Evolutionary conservation across 2,113 vertebrate species (phyloP).

Genomic region (Cebus imitator): DNA sequence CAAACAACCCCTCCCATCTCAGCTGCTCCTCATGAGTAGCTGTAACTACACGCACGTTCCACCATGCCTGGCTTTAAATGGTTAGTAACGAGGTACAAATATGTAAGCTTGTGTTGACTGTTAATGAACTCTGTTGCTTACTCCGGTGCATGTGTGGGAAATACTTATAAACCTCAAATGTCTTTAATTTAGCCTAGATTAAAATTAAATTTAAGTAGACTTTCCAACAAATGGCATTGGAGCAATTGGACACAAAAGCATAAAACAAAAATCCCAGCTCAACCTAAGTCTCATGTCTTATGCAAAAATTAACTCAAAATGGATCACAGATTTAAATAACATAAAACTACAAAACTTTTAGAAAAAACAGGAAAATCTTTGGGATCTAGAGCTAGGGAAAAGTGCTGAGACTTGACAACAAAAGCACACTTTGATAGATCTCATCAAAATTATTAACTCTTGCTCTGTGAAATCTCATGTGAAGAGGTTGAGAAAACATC

Average conservation of each 20-base stretch:
- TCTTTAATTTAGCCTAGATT: background rate
- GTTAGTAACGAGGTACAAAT: background rate
- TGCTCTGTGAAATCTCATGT: background rate
- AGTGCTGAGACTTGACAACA: background rate
- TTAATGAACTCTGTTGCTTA: background rate
- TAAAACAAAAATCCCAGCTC: background rate
- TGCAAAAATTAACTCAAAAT: conserved; percentile 1
- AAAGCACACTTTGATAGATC: background rate
- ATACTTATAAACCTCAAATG: conserved; percentile 18
- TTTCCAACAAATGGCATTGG: background rate
- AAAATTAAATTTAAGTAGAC: background rate
- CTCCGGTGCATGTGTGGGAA: background rate
- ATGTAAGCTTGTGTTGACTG: background rate
- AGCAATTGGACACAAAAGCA: background rate
- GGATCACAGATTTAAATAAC: background rate
- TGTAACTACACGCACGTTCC: too few relatives aligned
- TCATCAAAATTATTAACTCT: conserved; percentile 5
- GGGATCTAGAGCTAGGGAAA: background rate
- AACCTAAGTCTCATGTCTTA: background rate
- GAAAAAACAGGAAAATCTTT: background rate
- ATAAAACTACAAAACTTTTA: background rate
- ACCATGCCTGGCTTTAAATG: background rate
- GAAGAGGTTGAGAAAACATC: background rate
- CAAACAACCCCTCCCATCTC: too few relatives aligned
- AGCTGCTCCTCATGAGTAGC: too few relatives aligned